Evolutionary conservation across 2,113 vertebrate genomes (phyloP), one percentile per base, ranked within the genome.

Genomic region (Phalacrocorax brasilianus): DNA sequence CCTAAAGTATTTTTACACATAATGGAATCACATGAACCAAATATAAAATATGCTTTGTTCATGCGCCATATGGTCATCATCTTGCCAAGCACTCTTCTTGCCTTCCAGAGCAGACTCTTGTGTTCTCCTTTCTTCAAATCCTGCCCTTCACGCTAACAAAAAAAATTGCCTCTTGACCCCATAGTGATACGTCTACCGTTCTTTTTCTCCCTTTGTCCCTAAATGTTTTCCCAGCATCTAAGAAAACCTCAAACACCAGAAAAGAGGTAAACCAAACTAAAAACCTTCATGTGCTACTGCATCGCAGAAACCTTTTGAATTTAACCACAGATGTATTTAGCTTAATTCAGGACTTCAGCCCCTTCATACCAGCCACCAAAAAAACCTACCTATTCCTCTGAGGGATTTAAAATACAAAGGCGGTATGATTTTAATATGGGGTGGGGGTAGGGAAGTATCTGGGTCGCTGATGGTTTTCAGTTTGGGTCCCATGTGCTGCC

Each of bases 1-100:
- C 78, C 78, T 70, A 58, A 71, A 50, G 21, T 93, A 44, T 96
- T 92, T 90, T 94, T 95, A 84, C 59, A 77, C 68, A 63, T 88
- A 86, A 92, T 96, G 93, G 65, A 96, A 83, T 95, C 82, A 93
- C 90, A 94, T 67, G 11, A 96, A 94, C 82, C 72, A 88, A 90
- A 80, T 86, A 55, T 94, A 84, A 96, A 93, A 77, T 84, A 80
- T 76, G 55, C 92, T 93, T 95, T 97, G 85, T 96, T 96, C 88
- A 1, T 88, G 9, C 56, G 90, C 92, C 96, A 92, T 93, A 61
- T 56, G 55, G 38, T 74, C 0, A 0, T 62, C 14, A 1, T 40
- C 72, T 91, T 91, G 90, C 95, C 93, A 96, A 94, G 47, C 44
- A 9, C 52, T 66, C 26, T 28, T 75, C 72, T 66, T 71, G 72